Evolutionary conservation across 1,140 invertebrate genomes (phyloP).

Genomic region (Myzus persicae): DNA sequence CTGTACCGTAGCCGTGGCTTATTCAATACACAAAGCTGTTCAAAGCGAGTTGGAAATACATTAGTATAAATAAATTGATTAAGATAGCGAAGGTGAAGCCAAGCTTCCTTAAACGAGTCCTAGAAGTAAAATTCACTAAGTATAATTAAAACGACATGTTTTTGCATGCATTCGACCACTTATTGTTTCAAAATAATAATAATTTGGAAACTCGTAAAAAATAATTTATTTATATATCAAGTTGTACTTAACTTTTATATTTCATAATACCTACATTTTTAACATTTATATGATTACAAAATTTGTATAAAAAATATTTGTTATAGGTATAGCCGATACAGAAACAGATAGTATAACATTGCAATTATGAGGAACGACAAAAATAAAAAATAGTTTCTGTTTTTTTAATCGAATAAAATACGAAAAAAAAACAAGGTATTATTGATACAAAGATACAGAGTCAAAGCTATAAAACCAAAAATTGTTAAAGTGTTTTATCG

Average conservation of each 20-base stretch:
- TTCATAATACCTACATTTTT: too few relatives aligned
- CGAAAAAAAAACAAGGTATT: background rate
- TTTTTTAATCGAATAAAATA: background rate
- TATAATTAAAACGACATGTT: background rate
- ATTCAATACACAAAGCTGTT: background rate
- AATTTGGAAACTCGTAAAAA: background rate
- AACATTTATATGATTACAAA: background rate
- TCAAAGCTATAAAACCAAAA: background rate
- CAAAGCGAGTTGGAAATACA: background rate
- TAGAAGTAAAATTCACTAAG: background rate
- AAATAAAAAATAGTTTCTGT: background rate
- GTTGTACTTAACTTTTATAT: background rate
- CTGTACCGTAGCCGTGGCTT: background rate
- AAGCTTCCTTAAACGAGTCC: background rate
- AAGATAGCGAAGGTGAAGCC: background rate
- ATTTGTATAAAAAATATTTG: background rate
- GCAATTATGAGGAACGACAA: background rate
- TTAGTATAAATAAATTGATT: background rate
- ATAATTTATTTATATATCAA: background rate
- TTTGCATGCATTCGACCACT: background rate
- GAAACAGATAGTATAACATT: background rate
- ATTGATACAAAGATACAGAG: background rate
- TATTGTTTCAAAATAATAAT: background rate
- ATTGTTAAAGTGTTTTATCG: background rate
- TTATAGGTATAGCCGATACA: background rate